Conservation (phyloP, 2,113 vertebrate species). For the Acinonyx jubatus region DNA sequence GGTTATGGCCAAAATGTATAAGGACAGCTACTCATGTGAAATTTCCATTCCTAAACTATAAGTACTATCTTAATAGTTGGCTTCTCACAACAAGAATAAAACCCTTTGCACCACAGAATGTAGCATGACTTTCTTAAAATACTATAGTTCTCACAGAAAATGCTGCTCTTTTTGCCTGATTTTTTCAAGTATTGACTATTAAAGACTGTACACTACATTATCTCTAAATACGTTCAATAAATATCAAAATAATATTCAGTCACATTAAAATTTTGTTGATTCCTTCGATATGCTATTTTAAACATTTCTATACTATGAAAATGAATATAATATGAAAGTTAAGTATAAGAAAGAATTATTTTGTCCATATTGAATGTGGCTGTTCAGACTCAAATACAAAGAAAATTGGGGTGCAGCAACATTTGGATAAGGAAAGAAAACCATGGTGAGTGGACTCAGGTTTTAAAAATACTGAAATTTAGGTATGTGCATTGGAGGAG, state of each 20-base stretch:
- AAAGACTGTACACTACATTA: background rate
- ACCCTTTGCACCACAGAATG: background rate
- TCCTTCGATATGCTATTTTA: background rate
- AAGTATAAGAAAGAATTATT: background rate
- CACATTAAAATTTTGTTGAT: background rate
- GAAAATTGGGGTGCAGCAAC: background rate
- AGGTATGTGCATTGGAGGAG: background rate
- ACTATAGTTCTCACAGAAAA: background rate
- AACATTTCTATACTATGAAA: background rate
- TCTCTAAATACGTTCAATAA: background rate
- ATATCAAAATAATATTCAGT: background rate
- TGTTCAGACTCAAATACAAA: background rate
- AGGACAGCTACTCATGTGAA: background rate
- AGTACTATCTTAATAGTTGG: background rate
- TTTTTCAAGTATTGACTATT: background rate
- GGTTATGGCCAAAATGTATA: background rate
- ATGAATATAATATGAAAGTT: background rate
- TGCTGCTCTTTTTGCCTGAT: background rate
- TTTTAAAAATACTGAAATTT: background rate
- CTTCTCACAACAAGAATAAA: background rate
- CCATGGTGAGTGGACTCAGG: accelerated
- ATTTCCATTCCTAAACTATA: background rate
- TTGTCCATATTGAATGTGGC: background rate
- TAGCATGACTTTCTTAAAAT: background rate
- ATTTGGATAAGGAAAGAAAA: background rate